Evolutionary conservation across 2,888 invertebrate genomes (phyloP).

Genomic region (Euclidia mi): DNA sequence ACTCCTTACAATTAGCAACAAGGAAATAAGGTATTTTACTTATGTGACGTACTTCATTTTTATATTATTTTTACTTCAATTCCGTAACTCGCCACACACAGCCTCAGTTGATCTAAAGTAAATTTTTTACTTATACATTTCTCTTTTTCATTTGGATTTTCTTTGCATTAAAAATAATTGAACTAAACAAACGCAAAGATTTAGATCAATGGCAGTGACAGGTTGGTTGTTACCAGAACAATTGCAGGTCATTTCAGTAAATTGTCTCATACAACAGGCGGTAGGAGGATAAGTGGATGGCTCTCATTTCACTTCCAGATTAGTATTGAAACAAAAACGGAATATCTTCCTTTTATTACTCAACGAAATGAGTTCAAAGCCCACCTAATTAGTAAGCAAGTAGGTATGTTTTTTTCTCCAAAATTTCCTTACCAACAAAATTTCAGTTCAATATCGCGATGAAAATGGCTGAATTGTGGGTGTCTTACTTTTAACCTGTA

Average conservation of each 20-base stretch:
- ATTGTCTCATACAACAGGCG: slow-evolving; percentile 20
- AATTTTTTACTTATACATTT: too few species aligned
- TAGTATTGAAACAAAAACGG: slow-evolving; percentile 39
- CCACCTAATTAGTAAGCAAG: slow-evolving; percentile 46
- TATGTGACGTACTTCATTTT: too few species aligned
- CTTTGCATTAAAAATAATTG: too few species aligned
- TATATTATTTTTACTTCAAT: too few species aligned
- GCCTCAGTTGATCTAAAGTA: too few species aligned
- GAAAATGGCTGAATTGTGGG: slow-evolving; percentile 17
- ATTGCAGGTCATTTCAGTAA: slow-evolving; percentile 28
- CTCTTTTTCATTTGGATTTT: too few species aligned
- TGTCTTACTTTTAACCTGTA: slow-evolving; percentile 20
- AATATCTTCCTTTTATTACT: slow-evolving; percentile 32
- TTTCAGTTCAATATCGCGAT: slow-evolving; percentile 23
- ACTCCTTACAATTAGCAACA: too few species aligned
- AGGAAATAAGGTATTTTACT: too few species aligned
- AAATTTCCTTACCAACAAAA: slow-evolving; percentile 36
- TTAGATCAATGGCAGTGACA: slow-evolving; percentile 10
- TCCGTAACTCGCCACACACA: too few species aligned
- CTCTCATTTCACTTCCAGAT: slow-evolving; percentile 31
- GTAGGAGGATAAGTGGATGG: slow-evolving; percentile 21
- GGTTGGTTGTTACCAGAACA: slow-evolving; percentile 2
- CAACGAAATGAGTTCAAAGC: slow-evolving; percentile 43
- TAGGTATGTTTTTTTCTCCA: slow-evolving; percentile 33
- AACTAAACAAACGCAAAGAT: too few species aligned